Conservation (phyloP, 1,140 invertebrate species). For the Scaptomyza graminum region DNA sequence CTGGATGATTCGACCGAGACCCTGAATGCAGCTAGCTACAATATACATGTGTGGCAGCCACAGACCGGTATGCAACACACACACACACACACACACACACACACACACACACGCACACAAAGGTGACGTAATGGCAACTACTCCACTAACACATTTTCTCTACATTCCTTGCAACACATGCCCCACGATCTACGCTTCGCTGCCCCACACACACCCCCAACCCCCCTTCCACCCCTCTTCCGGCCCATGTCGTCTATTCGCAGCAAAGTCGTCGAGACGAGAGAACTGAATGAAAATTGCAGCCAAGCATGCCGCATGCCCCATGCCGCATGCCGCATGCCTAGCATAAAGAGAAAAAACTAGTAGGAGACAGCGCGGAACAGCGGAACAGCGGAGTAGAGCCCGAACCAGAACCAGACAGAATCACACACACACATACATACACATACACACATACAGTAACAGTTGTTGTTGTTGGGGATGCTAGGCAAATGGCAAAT, state of each 20-base stretch:
- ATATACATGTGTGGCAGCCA: no score
- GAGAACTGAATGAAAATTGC: slow-evolving; percentile 79
- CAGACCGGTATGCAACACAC: slow-evolving; percentile 25
- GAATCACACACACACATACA: slow-evolving; percentile 4
- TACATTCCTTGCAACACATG: slow-evolving; percentile 75
- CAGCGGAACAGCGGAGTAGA: neutral
- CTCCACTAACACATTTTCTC: slow-evolving; percentile 84
- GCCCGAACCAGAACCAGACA: slow-evolving; percentile 12
- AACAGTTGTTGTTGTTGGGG: slow-evolving; percentile 1
- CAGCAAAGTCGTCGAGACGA: slow-evolving; percentile 46
- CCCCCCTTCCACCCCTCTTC: neutral
- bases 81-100: slow-evolving; percentile 19
- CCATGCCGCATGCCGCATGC: no score
- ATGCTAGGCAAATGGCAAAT: slow-evolving; percentile 51
- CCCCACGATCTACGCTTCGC: neutral
- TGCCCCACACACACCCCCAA: neutral
- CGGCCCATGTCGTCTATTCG: slow-evolving; percentile 1
- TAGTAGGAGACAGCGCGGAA: slow-evolving; percentile 28
- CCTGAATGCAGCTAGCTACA: slow-evolving; percentile 5
- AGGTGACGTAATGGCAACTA: slow-evolving; percentile 84
- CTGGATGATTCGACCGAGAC: slow-evolving; percentile 62
- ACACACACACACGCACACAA: slow-evolving; percentile 44
- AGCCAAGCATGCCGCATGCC: slow-evolving; percentile 72
- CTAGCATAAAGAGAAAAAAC: slow-evolving; percentile 54
- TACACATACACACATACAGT: slow-evolving; percentile 1